Base-by-base conservation (phyloP, 2,888 invertebrate species). In the Acronicta aceris region DNA sequence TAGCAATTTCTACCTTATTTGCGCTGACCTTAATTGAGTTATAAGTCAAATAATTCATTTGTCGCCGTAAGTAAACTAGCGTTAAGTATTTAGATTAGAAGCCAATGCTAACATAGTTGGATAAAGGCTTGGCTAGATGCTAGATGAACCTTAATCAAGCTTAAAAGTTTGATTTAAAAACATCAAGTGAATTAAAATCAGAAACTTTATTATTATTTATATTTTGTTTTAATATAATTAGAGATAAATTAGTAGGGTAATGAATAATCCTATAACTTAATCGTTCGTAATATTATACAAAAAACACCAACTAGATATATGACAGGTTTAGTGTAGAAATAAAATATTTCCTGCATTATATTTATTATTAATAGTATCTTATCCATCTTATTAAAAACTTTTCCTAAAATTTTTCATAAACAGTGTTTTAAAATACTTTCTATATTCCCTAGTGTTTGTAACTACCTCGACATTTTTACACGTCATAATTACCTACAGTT, bases 251-350 rank as follows among this genome's bases (percentile, higher is more conserved):
- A 76, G 67, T 76, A 74, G 65, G 56, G 43, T 75, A 78, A 48
- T 54, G 47, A 70, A 64, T 67, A 71, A 82, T 87, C 85, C 86
- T 88, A 85, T 84, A 79, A 76, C 65, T 57, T 84, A 86, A 86
- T 81, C 74, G 79, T 86, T 89, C 85, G 80, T 83, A 75, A 84
- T 82, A 77, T 82, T 82, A 86, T 84, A 84, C 85, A 87, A 89
- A 86, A 69, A 92, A 93, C 93, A 92, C 92, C 93, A 92, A 92
- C 83, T 92, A 89, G 84, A 76, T 48, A 64, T 84, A 87, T 60
- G 66, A 76, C 78, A 73, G 73, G 78, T 69, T 57, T 81, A 82
- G 70, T 70, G 68, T 84, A 83, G 74, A 73, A 74, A 79, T 72
- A 68, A 74, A 66, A 78, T 73, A 80, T 76, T 79, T 81, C 81